Conservation (phyloP, 1,140 invertebrate genomes). For the Diorhabda sublineata region DNA sequence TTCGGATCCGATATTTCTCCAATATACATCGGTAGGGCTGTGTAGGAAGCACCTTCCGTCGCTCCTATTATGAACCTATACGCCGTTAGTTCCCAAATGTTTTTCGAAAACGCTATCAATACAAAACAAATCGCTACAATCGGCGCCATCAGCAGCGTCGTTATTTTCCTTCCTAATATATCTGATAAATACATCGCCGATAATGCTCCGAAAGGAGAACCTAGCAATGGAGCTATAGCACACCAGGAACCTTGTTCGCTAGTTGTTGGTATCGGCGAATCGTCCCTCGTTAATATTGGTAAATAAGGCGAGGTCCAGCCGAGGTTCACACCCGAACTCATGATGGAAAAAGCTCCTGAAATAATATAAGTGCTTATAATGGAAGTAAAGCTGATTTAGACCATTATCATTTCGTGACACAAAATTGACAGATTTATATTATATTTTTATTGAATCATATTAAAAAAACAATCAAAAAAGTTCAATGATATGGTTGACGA, state of each 20-base stretch:
- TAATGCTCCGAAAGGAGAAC: conserved; percentile 51
- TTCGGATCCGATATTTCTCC: conserved; percentile 64
- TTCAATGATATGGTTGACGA: too few relatives aligned
- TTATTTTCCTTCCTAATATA: conserved; percentile 62
- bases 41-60: conserved; percentile 63
- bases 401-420: too few relatives aligned
- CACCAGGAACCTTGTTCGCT: conserved; percentile 61
- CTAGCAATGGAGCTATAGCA: conserved; percentile 46
- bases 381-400: too few relatives aligned
- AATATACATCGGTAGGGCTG: conserved; percentile 62
- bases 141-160: conserved; percentile 57
- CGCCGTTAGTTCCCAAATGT: conserved; percentile 43
- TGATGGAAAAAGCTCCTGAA: conserved; percentile 34
- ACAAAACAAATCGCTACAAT: conserved; percentile 63
- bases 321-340: conserved; percentile 38
- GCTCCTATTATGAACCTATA: conserved; percentile 57
- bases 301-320: conserved; percentile 43
- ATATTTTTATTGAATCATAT: too few relatives aligned
- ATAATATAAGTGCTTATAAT: neutral
- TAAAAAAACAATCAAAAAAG: too few relatives aligned
- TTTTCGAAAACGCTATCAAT: conserved; percentile 54
- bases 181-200: conserved; percentile 50
- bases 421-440: too few relatives aligned
- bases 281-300: conserved; percentile 32
- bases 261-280: conserved; percentile 49